Evolutionary conservation across 2,888 invertebrate species (phyloP).

Genomic region (Apotomis capreana): DNA sequence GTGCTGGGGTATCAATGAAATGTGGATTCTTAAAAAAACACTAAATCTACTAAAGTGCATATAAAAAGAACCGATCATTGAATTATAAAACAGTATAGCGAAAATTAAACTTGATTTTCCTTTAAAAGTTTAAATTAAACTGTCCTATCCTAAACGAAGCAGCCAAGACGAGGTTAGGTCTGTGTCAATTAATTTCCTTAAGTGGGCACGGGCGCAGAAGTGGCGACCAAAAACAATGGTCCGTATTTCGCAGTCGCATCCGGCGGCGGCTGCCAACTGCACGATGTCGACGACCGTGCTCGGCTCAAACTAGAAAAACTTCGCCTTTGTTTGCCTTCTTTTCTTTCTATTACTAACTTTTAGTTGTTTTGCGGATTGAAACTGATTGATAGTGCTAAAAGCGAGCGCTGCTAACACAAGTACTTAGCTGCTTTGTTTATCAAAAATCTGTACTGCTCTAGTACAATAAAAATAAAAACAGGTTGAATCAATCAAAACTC

Average conservation of each 20-base stretch:
- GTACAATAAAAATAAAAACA: no score
- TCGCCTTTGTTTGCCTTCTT: slow-evolving; percentile 66
- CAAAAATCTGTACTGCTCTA: no score
- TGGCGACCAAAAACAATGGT: slow-evolving; percentile 69
- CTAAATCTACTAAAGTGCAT: no score
- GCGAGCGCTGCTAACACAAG: not conserved
- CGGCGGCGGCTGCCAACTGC: slow-evolving; percentile 67
- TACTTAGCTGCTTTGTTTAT: not conserved
- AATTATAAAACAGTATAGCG: not conserved
- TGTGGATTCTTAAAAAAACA: no score
- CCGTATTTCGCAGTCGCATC: slow-evolving; percentile 66
- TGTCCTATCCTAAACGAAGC: slow-evolving; percentile 10
- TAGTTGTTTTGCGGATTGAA: slow-evolving; percentile 59
- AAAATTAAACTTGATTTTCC: not conserved
- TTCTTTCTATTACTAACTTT: slow-evolving; percentile 64
- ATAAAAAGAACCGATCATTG: not conserved
- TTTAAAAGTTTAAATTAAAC: not conserved
- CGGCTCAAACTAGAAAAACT: slow-evolving; percentile 72
- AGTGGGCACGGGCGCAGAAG: slow-evolving; percentile 69
- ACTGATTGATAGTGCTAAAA: slow-evolving; percentile 21
- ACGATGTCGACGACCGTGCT: slow-evolving; percentile 67
- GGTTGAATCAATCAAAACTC: no score
- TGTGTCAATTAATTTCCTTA: slow-evolving; percentile 77
- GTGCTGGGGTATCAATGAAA: no score
- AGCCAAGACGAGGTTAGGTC: slow-evolving; percentile 57